These are phyloP conservation scores for Typhlichthys eigenmanni DNA, from an alignment of 2,797 vertebrate species.

Conservation along the genomic window DNA sequence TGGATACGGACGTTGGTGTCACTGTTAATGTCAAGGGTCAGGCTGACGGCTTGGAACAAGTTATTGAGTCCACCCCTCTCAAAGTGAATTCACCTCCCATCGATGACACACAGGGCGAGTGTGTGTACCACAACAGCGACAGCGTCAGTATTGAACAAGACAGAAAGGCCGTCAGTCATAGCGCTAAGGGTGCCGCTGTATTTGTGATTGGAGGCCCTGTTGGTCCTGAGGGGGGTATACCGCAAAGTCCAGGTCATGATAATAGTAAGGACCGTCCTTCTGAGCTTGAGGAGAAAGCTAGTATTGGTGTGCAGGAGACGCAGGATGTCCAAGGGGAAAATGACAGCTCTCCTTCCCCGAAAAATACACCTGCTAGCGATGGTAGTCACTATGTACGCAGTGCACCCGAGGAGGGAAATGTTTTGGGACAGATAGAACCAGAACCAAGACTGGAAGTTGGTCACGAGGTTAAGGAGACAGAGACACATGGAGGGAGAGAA, in stretches of 20 bases:
- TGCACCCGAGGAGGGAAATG: conserved; percentile 22
- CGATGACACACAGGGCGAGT: conserved; percentile 46
- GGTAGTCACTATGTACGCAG: conserved; percentile 12
- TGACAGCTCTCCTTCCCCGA: conserved; percentile 33
- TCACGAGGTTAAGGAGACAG: conserved; percentile 20
- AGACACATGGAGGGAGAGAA: conserved; percentile 27
- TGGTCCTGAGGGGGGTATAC: conserved; percentile 38
- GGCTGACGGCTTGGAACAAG: conserved; percentile 26
- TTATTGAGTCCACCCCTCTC: conserved; percentile 49
- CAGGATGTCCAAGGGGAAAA: conserved; percentile 20
- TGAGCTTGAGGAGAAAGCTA: conserved; percentile 21
- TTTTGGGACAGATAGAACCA: conserved; percentile 17
- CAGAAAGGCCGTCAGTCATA: conserved; percentile 20
- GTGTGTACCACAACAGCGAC: conserved; percentile 47
- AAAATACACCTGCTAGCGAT: conserved; percentile 22
- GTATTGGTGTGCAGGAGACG: conserved; percentile 11
- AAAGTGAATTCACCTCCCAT: conserved; percentile 58
- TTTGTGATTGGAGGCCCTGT: conserved; percentile 8
- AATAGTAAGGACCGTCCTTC: conserved; percentile 26
- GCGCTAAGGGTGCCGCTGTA: conserved; percentile 31
- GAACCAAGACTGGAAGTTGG: conserved; percentile 30
- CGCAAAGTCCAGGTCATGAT: conserved; percentile 26
- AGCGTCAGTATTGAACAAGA: conserved; percentile 31
- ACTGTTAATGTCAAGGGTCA: conserved; percentile 35
- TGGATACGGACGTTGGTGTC: conserved; percentile 46